phyloP scores from a whole-genome alignment of 2,113 vertebrate genomes.

The Poeciliopsis occidentalis region DNA sequence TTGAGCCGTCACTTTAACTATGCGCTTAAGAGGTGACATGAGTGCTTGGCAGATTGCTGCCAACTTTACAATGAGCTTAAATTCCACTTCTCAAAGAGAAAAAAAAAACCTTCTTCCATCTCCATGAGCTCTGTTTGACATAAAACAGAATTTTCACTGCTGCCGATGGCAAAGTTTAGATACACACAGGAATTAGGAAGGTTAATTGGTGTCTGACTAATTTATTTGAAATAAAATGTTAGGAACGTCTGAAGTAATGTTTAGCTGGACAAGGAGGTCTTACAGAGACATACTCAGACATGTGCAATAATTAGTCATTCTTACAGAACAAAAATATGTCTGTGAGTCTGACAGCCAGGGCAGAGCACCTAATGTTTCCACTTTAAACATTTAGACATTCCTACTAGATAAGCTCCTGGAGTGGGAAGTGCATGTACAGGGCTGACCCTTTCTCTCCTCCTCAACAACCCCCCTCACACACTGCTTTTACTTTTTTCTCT shows the following conservation, averaged over 20 bases:
- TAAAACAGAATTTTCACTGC: slow-evolving; percentile 24
- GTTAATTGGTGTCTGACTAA: slow-evolving; percentile 44
- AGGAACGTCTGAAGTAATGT: slow-evolving; percentile 46
- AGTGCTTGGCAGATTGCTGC: slow-evolving; percentile 50
- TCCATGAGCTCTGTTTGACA: slow-evolving; percentile 31
- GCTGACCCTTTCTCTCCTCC: slow-evolving; percentile 38
- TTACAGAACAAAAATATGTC: slow-evolving; percentile 10
- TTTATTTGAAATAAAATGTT: slow-evolving; percentile 24
- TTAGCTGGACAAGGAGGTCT: slow-evolving; percentile 30
- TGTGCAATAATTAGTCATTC: slow-evolving; percentile 41
- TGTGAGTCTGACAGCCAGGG: slow-evolving; percentile 40
- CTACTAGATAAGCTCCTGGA: slow-evolving; percentile 68
- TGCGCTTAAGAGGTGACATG: slow-evolving; percentile 69
- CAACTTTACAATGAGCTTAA: slow-evolving; percentile 60
- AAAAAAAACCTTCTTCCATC: slow-evolving; percentile 29
- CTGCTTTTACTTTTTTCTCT: slow-evolving; percentile 1
- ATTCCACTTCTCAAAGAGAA: slow-evolving; percentile 16
- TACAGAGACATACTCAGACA: slow-evolving; percentile 16
- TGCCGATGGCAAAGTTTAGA: slow-evolving; percentile 14
- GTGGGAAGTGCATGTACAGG: slow-evolving; percentile 52
- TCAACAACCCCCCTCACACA: slow-evolving; percentile 3
- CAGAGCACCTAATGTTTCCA: slow-evolving; percentile 64
- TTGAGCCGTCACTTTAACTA: slow-evolving; percentile 60
- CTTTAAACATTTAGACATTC: slow-evolving; percentile 79
- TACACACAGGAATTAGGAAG: slow-evolving; percentile 14